Conservation (phyloP, 2,797 vertebrate species). For the Centropyge bicolor region DNA sequence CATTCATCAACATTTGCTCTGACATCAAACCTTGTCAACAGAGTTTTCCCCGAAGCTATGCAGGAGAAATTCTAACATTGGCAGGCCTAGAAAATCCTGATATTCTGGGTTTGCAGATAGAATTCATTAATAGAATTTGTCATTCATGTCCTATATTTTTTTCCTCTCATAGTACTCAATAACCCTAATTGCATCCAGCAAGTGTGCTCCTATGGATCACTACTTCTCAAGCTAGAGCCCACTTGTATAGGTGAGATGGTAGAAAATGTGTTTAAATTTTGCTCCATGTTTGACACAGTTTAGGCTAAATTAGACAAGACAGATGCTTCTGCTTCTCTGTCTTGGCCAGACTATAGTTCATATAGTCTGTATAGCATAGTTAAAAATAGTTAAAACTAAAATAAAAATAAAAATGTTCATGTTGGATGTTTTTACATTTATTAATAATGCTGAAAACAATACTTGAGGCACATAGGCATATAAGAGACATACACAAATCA, state of each 20-base stretch:
- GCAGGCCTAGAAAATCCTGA: background rate
- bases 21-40: conserved; percentile 55
- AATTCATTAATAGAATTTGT: background rate
- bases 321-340: no score
- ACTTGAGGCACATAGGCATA: no score
- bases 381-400: no score
- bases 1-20: conserved; percentile 44
- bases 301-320: no score
- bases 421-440: no score
- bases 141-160: background rate
- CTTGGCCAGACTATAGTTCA: no score
- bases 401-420: no score
- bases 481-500: no score
- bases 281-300: no score
- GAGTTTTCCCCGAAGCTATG: conserved; percentile 15
- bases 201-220: background rate
- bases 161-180: background rate
- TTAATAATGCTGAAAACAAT: no score
- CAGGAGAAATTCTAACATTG: background rate
- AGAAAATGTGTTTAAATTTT: no score
- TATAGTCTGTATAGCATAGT: no score
- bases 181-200: background rate
- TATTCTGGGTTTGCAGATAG: background rate
- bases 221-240: background rate
- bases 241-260: background rate